These are phyloP conservation scores for Gortyna flavago DNA, from an alignment of 2,888 invertebrate genomes.

Conservation along the genomic window DNA sequence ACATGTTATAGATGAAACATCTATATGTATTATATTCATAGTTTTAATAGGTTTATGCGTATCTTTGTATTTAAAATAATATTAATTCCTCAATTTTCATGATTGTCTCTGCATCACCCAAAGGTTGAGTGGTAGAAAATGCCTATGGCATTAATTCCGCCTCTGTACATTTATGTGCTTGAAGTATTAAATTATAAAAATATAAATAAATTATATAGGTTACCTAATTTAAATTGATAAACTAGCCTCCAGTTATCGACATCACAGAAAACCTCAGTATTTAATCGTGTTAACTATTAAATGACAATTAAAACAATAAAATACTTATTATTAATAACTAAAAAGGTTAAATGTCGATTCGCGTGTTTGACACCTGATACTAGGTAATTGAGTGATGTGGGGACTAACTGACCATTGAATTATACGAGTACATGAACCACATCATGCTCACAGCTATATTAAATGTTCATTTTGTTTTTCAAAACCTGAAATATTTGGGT, in stretches of 20 bases:
- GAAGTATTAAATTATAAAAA: too few species aligned
- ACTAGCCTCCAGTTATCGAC: neutral
- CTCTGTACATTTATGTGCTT: too few species aligned
- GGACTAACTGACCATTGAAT: conserved; percentile 49
- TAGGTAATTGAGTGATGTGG: conserved; percentile 62
- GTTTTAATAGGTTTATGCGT: too few species aligned
- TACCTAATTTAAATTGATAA: neutral
- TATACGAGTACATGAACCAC: conserved; percentile 55
- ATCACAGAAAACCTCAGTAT: conserved; percentile 3
- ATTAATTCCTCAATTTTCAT: too few species aligned
- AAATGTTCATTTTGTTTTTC: conserved; percentile 15
- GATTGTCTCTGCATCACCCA: too few species aligned
- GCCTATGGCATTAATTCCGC: too few species aligned
- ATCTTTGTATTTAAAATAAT: too few species aligned
- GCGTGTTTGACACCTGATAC: conserved; percentile 55
- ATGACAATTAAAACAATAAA: conserved; percentile 48
- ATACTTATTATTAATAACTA: conserved; percentile 44
- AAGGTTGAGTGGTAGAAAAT: too few species aligned
- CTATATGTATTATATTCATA: too few species aligned
- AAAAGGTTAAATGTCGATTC: conserved; percentile 57
- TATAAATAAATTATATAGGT: too few species aligned
- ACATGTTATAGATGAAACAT: too few species aligned
- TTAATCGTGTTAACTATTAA: conserved; percentile 32
- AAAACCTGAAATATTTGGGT: too few species aligned
- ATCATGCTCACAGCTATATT: conserved; percentile 33